phyloP scores from a whole-genome alignment of 2,797 vertebrate genomes.

The Myoxocephalus aenaeus region DNA sequence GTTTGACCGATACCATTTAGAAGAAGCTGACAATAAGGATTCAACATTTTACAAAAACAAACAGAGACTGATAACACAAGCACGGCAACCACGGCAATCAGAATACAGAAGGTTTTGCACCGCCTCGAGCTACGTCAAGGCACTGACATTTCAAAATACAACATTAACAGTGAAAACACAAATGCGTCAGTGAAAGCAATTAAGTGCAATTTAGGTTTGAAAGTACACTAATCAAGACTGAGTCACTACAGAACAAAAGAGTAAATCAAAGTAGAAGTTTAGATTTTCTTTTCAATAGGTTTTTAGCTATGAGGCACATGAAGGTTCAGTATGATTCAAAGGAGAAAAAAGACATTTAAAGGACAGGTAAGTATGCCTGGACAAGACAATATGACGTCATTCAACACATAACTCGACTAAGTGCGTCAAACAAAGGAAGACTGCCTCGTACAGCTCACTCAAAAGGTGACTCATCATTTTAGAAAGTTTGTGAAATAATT shows the following conservation, averaged over 20 bases:
- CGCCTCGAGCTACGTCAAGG: slow-evolving; percentile 25
- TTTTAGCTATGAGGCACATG: too few relatives aligned
- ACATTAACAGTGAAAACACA: slow-evolving; percentile 18
- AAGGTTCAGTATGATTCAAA: not conserved
- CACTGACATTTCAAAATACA: slow-evolving; percentile 37
- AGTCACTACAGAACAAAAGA: not conserved
- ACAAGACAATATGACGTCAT: not conserved
- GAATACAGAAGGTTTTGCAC: not conserved
- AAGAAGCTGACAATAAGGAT: not conserved
- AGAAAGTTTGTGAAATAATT: not conserved
- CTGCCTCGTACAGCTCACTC: not conserved
- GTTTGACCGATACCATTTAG: not conserved
- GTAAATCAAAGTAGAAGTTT: not conserved
- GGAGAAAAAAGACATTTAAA: slow-evolving; percentile 28
- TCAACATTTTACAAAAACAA: not conserved
- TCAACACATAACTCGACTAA: not conserved
- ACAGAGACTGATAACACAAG: slow-evolving; percentile 9
- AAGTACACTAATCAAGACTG: slow-evolving; percentile 9
- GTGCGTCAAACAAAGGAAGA: slow-evolving; percentile 18
- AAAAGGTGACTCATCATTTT: slow-evolving; percentile 32
- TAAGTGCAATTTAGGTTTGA: slow-evolving; percentile 4
- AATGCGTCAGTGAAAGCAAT: not conserved
- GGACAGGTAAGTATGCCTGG: not conserved
- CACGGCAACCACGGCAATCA: not conserved
- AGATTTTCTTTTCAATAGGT: too few relatives aligned